Conservation (phyloP, 2,797 vertebrate genomes). For the Chelmon rostratus region DNA sequence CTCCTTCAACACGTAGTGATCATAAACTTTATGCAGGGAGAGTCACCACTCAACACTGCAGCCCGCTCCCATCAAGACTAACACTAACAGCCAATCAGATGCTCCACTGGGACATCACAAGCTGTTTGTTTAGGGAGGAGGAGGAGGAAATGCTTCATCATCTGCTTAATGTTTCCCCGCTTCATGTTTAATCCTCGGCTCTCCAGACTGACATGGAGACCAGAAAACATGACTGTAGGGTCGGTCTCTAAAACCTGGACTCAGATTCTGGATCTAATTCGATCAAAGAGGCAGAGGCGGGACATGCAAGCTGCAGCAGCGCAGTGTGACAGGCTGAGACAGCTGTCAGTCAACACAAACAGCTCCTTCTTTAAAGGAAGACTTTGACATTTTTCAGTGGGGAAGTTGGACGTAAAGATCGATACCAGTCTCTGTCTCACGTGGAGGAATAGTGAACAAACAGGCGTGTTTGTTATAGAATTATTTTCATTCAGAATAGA, state of each 20-base stretch:
- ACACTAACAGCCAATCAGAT: not conserved
- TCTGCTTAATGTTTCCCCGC: not conserved
- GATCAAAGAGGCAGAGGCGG: not conserved
- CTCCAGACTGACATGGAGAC: not conserved
- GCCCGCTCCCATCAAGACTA: not conserved
- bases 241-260: not conserved
- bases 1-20: not conserved
- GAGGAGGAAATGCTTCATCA: slow-evolving; percentile 1
- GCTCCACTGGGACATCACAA: not conserved
- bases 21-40: slow-evolving; percentile 2
- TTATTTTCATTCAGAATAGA: too few relatives aligned
- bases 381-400: not conserved
- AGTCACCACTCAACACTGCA: not conserved
- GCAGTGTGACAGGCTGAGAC: too few relatives aligned
- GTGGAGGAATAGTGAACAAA: too few relatives aligned
- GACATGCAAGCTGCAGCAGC: not conserved
- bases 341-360: not conserved
- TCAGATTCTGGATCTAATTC: not conserved
- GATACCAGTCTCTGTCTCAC: too few relatives aligned
- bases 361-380: not conserved
- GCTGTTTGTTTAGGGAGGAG: slow-evolving; percentile 39
- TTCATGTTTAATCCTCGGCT: slow-evolving; percentile 6
- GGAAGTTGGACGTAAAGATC: not conserved
- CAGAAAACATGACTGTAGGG: not conserved
- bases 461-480: too few relatives aligned